phyloP scores from a whole-genome alignment of 1,140 invertebrate species.

The Leptinotarsa defecta region DNA sequence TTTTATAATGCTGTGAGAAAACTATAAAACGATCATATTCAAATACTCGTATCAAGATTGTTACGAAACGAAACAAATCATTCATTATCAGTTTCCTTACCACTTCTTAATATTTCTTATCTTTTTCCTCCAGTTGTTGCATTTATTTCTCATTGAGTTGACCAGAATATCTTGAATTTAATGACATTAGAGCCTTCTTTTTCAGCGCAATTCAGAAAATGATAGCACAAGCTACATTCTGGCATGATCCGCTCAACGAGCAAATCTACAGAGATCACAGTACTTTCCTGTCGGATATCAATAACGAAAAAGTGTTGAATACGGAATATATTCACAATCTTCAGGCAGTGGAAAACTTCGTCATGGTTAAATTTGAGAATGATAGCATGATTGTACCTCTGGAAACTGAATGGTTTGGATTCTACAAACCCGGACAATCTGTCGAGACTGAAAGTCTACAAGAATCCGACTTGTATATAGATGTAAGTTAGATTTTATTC shows the following conservation, averaged over 20 bases:
- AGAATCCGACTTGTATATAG: constrained; percentile 65
- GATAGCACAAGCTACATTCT: constrained; percentile 95
- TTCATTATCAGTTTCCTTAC: too few species aligned
- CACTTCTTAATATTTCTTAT: too few species aligned
- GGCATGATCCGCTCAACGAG: constrained; percentile 95
- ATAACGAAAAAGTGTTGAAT: constrained; percentile 83
- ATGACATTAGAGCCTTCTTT: constrained; percentile 23
- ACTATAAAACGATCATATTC: too few species aligned
- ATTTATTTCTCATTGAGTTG: too few species aligned
- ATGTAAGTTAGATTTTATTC: constrained; percentile 59
- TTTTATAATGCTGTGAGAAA: too few species aligned
- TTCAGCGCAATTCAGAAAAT: constrained; percentile 74
- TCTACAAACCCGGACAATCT: constrained; percentile 79
- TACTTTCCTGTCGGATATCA: constrained; percentile 93
- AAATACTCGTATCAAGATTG: too few species aligned
- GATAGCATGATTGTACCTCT: constrained; percentile 91
- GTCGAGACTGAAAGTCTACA: constrained; percentile 64
- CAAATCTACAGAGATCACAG: constrained; percentile 77
- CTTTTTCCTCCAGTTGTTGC: too few species aligned
- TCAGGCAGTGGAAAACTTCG: constrained; percentile 79
- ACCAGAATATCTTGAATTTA: too few species aligned
- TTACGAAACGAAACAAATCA: too few species aligned
- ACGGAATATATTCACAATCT: constrained; percentile 76
- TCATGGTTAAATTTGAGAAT: constrained; percentile 89
- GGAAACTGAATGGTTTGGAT: constrained; percentile 92